Evolutionary conservation across 2,888 invertebrate genomes (phyloP).

Genomic region (Watsonalla binaria): DNA sequence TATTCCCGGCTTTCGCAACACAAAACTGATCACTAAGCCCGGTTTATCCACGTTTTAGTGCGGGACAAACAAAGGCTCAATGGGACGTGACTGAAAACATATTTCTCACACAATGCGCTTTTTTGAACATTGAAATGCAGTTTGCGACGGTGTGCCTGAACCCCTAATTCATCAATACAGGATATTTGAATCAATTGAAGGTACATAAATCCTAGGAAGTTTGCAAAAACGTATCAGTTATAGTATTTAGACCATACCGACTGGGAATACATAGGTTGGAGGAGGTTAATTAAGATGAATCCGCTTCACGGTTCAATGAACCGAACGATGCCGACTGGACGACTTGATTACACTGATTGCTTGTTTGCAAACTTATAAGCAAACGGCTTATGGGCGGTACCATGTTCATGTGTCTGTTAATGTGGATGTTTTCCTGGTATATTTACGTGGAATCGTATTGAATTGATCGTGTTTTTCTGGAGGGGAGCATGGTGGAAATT

Average conservation of each 20-base stretch:
- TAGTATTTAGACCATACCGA: background rate
- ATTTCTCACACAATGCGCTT: conserved; percentile 5
- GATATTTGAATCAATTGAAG: no score
- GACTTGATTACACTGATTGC: conserved; percentile 1
- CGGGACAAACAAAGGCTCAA: conserved; percentile 16
- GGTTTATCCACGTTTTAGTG: conserved; percentile 7
- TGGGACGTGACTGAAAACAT: conserved; percentile 20
- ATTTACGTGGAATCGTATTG: no score
- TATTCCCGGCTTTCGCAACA: no score
- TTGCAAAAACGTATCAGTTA: no score
- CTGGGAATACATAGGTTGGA: background rate
- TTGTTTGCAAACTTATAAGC: background rate
- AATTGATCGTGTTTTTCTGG: no score
- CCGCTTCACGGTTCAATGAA: conserved; percentile 1
- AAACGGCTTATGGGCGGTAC: background rate
- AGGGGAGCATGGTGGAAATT: no score
- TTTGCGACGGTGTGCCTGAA: no score
- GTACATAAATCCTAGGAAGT: no score
- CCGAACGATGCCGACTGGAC: background rate
- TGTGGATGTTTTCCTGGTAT: background rate
- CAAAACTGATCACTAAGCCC: background rate
- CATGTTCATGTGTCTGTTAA: background rate
- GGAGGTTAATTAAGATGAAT: conserved; percentile 1
- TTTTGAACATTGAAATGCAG: no score
- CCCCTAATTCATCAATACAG: no score